These are phyloP conservation scores for Pantherophis alleghaniensis DNA, from an alignment of 2,797 vertebrate genomes.

Conservation along the genomic window DNA sequence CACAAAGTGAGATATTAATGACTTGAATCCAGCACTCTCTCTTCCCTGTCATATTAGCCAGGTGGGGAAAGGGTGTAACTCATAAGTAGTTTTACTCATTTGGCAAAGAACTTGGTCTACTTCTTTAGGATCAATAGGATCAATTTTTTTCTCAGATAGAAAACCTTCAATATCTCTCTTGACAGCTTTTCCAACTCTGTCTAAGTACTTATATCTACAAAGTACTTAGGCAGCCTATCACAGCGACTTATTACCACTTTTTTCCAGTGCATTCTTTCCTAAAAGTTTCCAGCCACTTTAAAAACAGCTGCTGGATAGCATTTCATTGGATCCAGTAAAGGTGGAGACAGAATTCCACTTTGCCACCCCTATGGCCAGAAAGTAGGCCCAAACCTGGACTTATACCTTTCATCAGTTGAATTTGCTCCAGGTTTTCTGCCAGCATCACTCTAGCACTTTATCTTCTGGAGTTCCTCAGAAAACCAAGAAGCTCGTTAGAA, in stretches of 20 bases:
- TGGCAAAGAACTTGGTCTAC: neutral
- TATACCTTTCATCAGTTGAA: neutral
- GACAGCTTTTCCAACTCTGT: neutral
- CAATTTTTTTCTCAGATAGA: neutral
- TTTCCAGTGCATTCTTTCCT: neutral
- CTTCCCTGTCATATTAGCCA: neutral
- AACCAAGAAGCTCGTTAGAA: neutral
- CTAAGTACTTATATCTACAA: neutral
- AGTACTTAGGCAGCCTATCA: neutral
- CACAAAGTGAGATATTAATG: neutral
- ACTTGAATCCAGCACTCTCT: neutral
- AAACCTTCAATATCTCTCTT: neutral
- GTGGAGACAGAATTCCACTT: neutral
- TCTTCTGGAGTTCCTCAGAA: neutral
- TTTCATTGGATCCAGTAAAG: neutral
- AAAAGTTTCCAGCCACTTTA: neutral
- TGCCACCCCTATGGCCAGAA: neutral
- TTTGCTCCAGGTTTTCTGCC: neutral
- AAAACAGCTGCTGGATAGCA: neutral
- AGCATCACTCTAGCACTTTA: neutral
- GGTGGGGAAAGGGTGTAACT: neutral
- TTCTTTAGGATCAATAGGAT: neutral
- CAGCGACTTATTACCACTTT: neutral
- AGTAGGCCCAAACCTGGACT: neutral
- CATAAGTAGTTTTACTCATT: neutral